Conservation (phyloP, 2,888 invertebrate species). For the Chydorus sphaericus region DNA sequence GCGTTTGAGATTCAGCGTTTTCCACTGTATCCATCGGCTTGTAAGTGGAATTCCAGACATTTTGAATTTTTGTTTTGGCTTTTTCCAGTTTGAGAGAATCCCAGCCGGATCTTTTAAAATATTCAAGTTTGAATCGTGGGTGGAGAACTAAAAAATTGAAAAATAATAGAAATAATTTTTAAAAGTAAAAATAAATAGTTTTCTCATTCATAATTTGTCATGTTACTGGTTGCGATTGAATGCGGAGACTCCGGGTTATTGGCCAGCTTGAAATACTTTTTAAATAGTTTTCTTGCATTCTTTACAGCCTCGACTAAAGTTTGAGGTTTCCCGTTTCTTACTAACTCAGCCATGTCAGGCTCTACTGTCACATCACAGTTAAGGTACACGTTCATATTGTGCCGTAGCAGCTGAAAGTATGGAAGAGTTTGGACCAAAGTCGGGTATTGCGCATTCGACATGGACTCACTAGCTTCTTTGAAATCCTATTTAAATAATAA, state of each 20-base stretch:
- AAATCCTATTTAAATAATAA: not conserved
- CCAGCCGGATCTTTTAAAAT: not conserved
- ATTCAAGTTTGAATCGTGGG: not conserved
- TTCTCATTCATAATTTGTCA: not conserved
- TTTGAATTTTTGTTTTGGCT: not conserved
- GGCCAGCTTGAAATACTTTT: not conserved
- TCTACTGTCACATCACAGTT: not conserved
- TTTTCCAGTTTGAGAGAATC: not conserved
- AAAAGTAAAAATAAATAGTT: too few relatives aligned
- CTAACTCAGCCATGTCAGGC: not conserved
- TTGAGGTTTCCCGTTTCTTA: not conserved
- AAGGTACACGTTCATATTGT: not conserved
- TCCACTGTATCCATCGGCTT: not conserved
- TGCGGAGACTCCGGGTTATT: not conserved
- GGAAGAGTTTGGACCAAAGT: not conserved
- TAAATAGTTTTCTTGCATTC: too few relatives aligned
- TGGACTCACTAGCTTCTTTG: not conserved
- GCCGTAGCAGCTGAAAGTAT: not conserved
- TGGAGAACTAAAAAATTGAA: not conserved
- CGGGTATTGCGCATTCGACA: not conserved
- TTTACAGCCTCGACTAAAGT: not conserved
- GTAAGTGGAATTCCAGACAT: not conserved
- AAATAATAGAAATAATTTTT: not conserved
- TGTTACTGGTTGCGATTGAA: not conserved
- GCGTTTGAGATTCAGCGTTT: not conserved